Conservation (phyloP, 2,797 vertebrate species). For the Megaceryle alcyon region DNA sequence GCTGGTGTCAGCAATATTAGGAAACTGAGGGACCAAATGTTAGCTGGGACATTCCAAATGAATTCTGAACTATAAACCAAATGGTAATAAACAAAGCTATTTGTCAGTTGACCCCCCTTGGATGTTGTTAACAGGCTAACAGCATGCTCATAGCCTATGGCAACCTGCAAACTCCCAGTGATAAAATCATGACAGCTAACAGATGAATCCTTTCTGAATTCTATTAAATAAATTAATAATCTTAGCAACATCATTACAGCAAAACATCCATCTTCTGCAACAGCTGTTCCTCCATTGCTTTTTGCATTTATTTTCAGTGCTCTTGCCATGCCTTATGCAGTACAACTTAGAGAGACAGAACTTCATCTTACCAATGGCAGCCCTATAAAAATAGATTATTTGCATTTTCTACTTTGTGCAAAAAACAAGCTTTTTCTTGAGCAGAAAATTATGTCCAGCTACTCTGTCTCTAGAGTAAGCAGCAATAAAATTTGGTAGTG, state of each 20-base stretch:
- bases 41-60: constrained; percentile 60
- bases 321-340: not conserved
- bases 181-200: constrained; percentile 73
- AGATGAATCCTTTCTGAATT: constrained; percentile 75
- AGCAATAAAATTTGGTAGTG: not conserved
- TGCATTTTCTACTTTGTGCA: not conserved
- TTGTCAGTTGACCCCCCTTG: constrained; percentile 70
- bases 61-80: constrained; percentile 67
- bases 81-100: constrained; percentile 74
- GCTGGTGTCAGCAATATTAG: constrained; percentile 54
- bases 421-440: not conserved
- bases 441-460: not conserved
- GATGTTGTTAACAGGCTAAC: constrained; percentile 67
- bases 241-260: constrained; percentile 70
- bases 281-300: constrained; percentile 59
- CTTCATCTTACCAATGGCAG: not conserved
- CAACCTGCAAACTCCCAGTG: constrained; percentile 44
- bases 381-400: constrained; percentile 22
- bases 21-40: constrained; percentile 44
- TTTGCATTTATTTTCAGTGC: constrained; percentile 52
- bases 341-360: not conserved
- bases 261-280: constrained; percentile 72
- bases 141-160: constrained; percentile 61
- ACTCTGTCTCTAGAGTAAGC: not conserved
- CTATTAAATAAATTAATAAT: constrained; percentile 79